Conservation (phyloP, 2,797 vertebrate genomes). For the Lates japonicus region DNA sequence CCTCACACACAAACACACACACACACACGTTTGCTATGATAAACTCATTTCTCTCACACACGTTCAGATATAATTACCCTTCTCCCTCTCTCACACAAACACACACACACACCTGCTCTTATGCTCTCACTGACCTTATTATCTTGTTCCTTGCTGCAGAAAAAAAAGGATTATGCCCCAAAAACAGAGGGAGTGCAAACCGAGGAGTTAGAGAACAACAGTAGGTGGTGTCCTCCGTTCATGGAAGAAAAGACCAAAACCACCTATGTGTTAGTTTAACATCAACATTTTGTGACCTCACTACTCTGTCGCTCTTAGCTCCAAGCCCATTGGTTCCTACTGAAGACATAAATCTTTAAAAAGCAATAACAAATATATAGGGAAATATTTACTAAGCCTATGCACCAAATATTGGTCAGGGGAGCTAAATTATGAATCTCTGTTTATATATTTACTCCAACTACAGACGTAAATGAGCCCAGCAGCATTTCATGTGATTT, state of each 20-base stretch:
- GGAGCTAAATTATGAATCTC: no score
- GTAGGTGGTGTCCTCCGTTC: not conserved
- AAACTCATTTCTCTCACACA: constrained; percentile 34
- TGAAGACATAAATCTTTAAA: no score
- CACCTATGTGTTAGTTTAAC: not conserved
- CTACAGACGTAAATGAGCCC: no score
- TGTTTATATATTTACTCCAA: no score
- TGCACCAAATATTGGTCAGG: no score
- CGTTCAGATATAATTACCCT: constrained; percentile 16
- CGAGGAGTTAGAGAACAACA: not conserved
- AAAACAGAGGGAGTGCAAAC: not conserved
- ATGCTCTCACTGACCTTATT: constrained; percentile 35
- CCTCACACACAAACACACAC: not conserved
- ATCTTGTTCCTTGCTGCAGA: constrained; percentile 18
- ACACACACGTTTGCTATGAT: not conserved
- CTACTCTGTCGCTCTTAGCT: no score
- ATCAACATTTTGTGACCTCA: not conserved
- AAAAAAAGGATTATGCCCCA: constrained; percentile 1
- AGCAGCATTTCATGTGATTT: no score
- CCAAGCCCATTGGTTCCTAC: no score
- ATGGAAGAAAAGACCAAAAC: not conserved
- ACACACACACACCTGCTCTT: constrained; percentile 8
- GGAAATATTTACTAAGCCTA: no score
- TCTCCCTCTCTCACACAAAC: not conserved
- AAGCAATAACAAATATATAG: no score